Evolutionary conservation across 2,113 vertebrate species (phyloP), one percentile per base, ranked within the genome.

Genomic region (Sakesphorus luctuosus): DNA sequence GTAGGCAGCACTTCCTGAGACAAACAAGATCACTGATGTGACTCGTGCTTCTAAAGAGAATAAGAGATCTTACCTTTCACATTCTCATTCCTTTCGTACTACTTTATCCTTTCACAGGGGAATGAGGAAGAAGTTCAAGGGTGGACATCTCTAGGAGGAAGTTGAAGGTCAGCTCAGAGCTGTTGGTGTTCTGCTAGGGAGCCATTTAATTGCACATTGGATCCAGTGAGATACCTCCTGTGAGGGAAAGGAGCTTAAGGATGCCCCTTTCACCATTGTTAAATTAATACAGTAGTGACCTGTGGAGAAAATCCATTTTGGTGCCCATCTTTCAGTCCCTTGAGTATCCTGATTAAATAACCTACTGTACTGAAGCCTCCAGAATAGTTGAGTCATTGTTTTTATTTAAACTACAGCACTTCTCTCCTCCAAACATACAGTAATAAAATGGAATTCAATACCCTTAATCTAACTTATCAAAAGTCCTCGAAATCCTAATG

Each of bases 371-470:
- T 12, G 11, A 90, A 88, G 40, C 67, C 61, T 76, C 47, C 50
- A 76, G 62, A 96, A 19, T 92, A 69, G 78, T 76, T 86, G 79
- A 79, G 80, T 91, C 90, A 79, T 62, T 86, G 72, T 84, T 77
- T 84, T 55, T 88, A 23, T 93, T 92, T 79, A 89, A 95, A 90
- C 52, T 65, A 80, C 56, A 65, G 43, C 43, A 14, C 58, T 93
- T 78, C 44, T 91, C 87, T 81, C 40, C 72, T 93, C 58, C 81
- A 94, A 91, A 84, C n/a, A 38, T 92, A 50, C 53, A 49, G 53
- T 85, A 93, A 79, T 93, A 81, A 96, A 96, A 90, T 83, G 61
- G 52, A 88, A 97, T 93, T 96, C 89, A 95, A 89, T 95, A 91
- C 47, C 77, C 71, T 80, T 91, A 93, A 96, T 74, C 74, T 58